Evolutionary conservation across 2,888 invertebrate genomes (phyloP).

Genomic region (Parnassius smintheus): DNA sequence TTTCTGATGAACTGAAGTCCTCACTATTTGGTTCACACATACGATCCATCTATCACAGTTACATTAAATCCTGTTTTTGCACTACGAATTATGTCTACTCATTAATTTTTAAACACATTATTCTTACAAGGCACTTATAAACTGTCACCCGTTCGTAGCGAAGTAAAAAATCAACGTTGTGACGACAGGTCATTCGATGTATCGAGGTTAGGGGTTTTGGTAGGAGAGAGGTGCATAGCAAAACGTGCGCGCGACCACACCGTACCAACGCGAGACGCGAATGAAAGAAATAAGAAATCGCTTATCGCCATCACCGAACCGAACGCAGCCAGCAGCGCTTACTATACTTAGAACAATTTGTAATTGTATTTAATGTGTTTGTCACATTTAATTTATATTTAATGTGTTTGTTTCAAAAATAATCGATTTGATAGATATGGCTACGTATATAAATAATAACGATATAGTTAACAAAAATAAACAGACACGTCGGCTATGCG

Average conservation of each 20-base stretch:
- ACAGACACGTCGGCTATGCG: constrained; percentile 55
- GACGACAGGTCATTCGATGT: constrained; percentile 28
- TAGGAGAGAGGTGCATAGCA: not conserved
- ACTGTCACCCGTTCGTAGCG: constrained; percentile 54
- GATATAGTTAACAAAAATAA: constrained; percentile 52
- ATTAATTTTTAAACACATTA: constrained; percentile 36
- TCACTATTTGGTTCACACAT: constrained; percentile 42
- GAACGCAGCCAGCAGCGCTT: constrained; percentile 22
- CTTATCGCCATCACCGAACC: constrained; percentile 14
- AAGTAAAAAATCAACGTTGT: constrained; percentile 18
- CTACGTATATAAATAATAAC: constrained; percentile 43
- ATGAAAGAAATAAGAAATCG: constrained; percentile 28
- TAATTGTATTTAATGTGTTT: constrained; percentile 48
- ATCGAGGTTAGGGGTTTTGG: constrained; percentile 43
- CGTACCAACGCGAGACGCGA: constrained; percentile 38
- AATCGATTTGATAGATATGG: constrained; percentile 45
- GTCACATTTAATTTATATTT: constrained; percentile 53
- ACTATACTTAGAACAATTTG: constrained; percentile 51
- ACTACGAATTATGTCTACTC: constrained; percentile 45
- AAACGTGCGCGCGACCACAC: constrained; percentile 35
- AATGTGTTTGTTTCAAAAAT: constrained; percentile 16
- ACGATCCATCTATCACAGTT: constrained; percentile 46
- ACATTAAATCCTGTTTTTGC: constrained; percentile 43
- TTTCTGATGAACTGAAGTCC: constrained; percentile 56
- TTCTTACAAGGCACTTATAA: constrained; percentile 54